A percentile compares a stretch with the other conserved stretches of the same genome.
phyloP scores from a whole-genome alignment of 2,888 invertebrate genomes.

The Periphyllus acericola region DNA sequence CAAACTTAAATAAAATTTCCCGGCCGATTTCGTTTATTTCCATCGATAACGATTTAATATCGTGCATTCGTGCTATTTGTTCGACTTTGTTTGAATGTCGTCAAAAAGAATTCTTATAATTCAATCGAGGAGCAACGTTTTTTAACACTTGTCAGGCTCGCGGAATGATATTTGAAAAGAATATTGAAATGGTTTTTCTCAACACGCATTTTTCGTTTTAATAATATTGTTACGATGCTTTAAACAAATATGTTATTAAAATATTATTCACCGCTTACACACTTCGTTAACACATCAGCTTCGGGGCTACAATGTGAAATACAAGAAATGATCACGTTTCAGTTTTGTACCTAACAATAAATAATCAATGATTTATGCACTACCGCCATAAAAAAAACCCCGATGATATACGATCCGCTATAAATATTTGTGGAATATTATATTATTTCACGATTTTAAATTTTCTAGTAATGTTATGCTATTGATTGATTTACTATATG shows the following conservation, averaged over 20 bases:
- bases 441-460: not conserved
- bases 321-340: not conserved
- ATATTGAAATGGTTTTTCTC: not conserved
- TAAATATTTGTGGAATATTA: not conserved
- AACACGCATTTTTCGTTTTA: not conserved
- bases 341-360: not conserved
- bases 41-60: not conserved
- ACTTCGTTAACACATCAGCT: not conserved
- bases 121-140: not conserved
- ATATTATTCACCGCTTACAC: not conserved
- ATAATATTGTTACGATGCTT: not conserved
- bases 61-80: not conserved
- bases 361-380: constrained; percentile 20
- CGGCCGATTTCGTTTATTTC: not conserved
- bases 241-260: not conserved
- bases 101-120: not conserved
- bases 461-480: not conserved
- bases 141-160: not conserved
- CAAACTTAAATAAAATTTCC: not conserved
- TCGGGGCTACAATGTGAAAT: constrained; percentile 9
- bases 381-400: not conserved
- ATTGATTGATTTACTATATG: not conserved
- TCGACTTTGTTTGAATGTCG: not conserved
- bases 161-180: not conserved
- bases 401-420: constrained; percentile 4